Conservation (phyloP, 2,797 vertebrate genomes). For the Neostethus bicornis region DNA sequence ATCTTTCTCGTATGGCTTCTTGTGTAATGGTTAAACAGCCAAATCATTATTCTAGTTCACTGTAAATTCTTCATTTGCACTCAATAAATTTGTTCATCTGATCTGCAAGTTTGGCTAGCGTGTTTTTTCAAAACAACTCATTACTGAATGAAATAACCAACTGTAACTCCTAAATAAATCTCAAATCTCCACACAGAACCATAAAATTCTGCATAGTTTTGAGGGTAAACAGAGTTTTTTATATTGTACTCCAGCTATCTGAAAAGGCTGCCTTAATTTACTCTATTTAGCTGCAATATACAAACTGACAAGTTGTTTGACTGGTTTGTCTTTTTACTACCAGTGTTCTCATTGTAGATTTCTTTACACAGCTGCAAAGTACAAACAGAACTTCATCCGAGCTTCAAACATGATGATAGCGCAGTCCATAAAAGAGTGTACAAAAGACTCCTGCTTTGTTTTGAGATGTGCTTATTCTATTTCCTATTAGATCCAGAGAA, state of each 20-base stretch:
- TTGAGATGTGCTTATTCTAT: not conserved
- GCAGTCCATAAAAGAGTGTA: not conserved
- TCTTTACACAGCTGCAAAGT: constrained; percentile 42
- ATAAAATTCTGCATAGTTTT: not conserved
- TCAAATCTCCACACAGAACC: constrained; percentile 3
- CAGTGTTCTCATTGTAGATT: constrained; percentile 22
- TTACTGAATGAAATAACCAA: constrained; percentile 24
- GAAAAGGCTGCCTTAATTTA: not conserved
- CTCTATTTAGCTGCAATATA: constrained; percentile 1
- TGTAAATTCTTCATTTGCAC: constrained; percentile 36
- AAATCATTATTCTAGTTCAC: too few species aligned
- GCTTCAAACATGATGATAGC: constrained; percentile 1
- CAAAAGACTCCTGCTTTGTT: constrained; percentile 13
- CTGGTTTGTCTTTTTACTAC: constrained; percentile 13
- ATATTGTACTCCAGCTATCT: not conserved
- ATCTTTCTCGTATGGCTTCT: too few species aligned
- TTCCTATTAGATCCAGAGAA: not conserved
- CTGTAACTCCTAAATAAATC: constrained; percentile 19
- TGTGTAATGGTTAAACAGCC: too few species aligned
- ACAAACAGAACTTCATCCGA: constrained; percentile 28
- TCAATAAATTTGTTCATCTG: constrained; percentile 31
- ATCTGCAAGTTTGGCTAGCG: constrained; percentile 33
- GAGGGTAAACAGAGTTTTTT: not conserved
- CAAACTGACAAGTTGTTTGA: constrained; percentile 1
- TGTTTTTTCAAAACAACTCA: constrained; percentile 32